Conservation (phyloP, 1,140 invertebrate species). For the Phocides pigmalion region DNA sequence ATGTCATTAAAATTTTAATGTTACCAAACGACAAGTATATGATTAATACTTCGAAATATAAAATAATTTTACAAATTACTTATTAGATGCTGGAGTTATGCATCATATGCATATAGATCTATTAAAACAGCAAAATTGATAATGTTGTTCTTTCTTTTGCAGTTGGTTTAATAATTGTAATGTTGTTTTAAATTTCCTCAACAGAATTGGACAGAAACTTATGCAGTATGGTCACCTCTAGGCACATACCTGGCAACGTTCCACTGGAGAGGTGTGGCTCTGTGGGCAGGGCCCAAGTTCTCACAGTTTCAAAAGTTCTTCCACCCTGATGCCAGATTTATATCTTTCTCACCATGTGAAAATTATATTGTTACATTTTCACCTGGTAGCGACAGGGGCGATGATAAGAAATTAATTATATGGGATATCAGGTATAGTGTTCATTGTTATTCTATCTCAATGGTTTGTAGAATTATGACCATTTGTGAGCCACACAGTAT, state of each 20-base stretch:
- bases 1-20: no score
- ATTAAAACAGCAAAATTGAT: no score
- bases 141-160: no score
- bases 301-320: conserved; percentile 95
- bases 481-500: no score
- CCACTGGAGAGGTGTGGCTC: conserved; percentile 96
- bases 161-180: no score
- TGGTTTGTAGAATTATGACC: no score
- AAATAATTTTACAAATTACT: no score
- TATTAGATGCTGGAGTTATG: no score
- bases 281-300: conserved; percentile 98
- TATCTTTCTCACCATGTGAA: conserved; percentile 99
- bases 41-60: no score
- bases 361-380: conserved; percentile 98
- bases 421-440: conserved; percentile 94
- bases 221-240: conserved; percentile 98
- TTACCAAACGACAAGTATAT: no score
- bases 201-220: conserved; percentile 97
- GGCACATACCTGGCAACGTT: conserved; percentile 98
- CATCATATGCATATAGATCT: no score
- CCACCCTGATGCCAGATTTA: conserved; percentile 96
- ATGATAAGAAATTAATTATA: conserved; percentile 92
- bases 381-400: conserved; percentile 87
- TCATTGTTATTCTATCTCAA: conserved; percentile 17
- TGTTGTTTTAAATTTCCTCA: conserved; percentile 39